Conservation (phyloP, 2,888 invertebrate species). For the Bellardia pandia region DNA sequence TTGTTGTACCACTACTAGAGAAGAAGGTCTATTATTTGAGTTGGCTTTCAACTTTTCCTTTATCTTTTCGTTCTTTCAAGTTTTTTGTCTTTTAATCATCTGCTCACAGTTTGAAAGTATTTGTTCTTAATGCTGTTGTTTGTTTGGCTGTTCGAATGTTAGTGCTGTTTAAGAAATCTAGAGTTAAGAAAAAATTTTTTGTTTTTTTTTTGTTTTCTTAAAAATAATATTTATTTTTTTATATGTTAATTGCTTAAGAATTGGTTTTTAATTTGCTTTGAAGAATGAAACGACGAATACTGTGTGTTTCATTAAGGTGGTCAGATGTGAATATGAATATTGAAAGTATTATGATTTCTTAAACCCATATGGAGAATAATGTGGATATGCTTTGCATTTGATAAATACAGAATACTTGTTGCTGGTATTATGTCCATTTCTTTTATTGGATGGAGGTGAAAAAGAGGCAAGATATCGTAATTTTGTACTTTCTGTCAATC, state of each 20-base stretch:
- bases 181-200: conserved; percentile 39
- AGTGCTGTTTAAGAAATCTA: conserved; percentile 34
- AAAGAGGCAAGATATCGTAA: too few species aligned
- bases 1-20: conserved; percentile 5
- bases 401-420: too few species aligned
- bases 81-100: conserved; percentile 43
- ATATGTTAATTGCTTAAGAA: conserved; percentile 53
- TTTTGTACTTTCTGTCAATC: too few species aligned
- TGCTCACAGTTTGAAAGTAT: conserved; percentile 10
- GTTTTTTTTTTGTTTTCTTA: background rate
- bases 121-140: conserved; percentile 41
- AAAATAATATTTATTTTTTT: conserved; percentile 8
- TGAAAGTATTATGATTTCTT: too few species aligned
- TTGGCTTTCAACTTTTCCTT: conserved; percentile 34
- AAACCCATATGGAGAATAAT: too few species aligned
- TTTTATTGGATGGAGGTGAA: too few species aligned
- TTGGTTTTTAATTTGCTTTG: conserved; percentile 27
- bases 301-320: background rate
- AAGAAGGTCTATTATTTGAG: conserved; percentile 65
- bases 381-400: too few species aligned
- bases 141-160: conserved; percentile 9
- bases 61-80: background rate
- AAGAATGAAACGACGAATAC: background rate
- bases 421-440: too few species aligned
- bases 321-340: too few species aligned